phyloP scores from a whole-genome alignment of 2,888 invertebrate species.

The Tricholauxania praeusta region DNA sequence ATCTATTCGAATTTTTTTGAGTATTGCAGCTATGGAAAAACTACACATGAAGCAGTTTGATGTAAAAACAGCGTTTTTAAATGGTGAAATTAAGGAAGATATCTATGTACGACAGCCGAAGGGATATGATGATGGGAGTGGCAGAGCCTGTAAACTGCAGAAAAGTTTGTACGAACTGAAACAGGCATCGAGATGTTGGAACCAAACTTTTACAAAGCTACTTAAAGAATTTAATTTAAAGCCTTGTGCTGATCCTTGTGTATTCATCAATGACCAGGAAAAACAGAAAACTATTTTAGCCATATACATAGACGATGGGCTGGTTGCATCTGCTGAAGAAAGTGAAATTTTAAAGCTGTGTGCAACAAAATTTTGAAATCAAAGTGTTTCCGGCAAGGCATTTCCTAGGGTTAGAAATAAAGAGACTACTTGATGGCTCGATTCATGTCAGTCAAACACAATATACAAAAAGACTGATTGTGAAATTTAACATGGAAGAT shows the following conservation, averaged over 20 bases:
- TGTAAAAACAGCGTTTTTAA: not conserved
- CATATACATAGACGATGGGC: not conserved
- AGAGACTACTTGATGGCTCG: not conserved
- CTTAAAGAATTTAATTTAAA: not conserved
- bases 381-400: not conserved
- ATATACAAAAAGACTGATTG: not conserved
- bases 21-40: conserved; percentile 9
- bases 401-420: not conserved
- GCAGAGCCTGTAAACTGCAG: not conserved
- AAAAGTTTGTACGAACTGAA: not conserved
- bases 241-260: not conserved
- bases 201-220: not conserved
- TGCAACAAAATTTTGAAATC: not conserved
- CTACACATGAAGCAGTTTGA: not conserved
- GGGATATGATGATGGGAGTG: not conserved
- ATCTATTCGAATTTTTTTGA: conserved; percentile 12
- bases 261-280: not conserved
- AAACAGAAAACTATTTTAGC: not conserved
- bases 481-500: conserved; percentile 2
- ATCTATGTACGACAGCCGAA: not conserved
- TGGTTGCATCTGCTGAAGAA: not conserved
- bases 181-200: not conserved
- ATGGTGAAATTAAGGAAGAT: not conserved
- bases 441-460: not conserved
- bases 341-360: not conserved